phyloP scores from a whole-genome alignment of 2,113 vertebrate species.

The Pipa parva region DNA sequence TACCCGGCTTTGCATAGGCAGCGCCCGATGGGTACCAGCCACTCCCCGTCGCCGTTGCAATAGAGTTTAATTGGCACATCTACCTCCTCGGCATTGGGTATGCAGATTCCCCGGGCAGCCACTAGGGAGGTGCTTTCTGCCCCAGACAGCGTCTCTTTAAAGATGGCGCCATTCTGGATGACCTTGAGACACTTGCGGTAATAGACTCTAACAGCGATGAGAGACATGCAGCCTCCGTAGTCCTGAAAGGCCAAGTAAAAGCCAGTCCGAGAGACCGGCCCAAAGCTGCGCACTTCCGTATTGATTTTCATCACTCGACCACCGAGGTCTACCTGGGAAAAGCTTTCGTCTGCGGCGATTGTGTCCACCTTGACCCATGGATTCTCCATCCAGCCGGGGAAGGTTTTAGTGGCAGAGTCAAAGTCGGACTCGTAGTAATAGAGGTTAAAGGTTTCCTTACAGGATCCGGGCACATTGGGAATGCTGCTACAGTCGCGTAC shows the following conservation, averaged over 20 bases:
- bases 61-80: constrained; percentile 95
- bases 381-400: constrained; percentile 93
- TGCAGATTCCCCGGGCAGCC: constrained; percentile 82
- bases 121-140: constrained; percentile 92
- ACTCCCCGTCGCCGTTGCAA: constrained; percentile 92
- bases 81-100: constrained; percentile 88
- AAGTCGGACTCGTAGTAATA: constrained; percentile 87
- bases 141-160: constrained; percentile 91
- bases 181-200: constrained; percentile 86
- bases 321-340: constrained; percentile 90
- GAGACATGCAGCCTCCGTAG: constrained; percentile 93
- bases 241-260: constrained; percentile 97
- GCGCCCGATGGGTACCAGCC: constrained; percentile 93
- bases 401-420: constrained; percentile 76
- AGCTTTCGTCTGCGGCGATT: constrained; percentile 90
- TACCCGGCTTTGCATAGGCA: constrained; percentile 89
- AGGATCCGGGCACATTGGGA: constrained; percentile 90
- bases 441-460: constrained; percentile 96
- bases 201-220: constrained; percentile 87
- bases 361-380: constrained; percentile 96
- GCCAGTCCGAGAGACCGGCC: constrained; percentile 83
- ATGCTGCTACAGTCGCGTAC: constrained; percentile 96
- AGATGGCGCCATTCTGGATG: constrained; percentile 83
- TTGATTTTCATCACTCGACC: constrained; percentile 96
- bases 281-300: constrained; percentile 90